phyloP scores from a whole-genome alignment of 2,797 vertebrate genomes.

The Lindbergichthys nudifrons region DNA sequence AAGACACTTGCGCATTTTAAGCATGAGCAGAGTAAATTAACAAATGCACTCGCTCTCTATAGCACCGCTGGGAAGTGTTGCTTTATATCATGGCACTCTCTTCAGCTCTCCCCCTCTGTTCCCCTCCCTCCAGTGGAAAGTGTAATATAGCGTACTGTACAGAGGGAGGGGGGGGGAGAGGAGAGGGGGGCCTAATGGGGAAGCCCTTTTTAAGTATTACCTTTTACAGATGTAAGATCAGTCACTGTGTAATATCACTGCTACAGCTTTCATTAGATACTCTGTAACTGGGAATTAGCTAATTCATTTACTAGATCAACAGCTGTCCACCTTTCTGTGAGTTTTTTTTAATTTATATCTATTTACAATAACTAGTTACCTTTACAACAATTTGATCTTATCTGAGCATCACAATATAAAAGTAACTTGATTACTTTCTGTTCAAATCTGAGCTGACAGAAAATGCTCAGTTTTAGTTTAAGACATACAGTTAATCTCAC shows the following conservation, averaged over 20 bases:
- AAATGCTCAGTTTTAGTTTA: too few species aligned
- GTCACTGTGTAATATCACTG: constrained; percentile 52
- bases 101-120: constrained; percentile 54
- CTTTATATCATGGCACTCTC: constrained; percentile 76
- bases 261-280: constrained; percentile 50
- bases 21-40: constrained; percentile 87
- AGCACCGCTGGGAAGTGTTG: constrained; percentile 76
- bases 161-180: constrained; percentile 47
- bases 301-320: constrained; percentile 35
- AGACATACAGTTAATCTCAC: too few species aligned
- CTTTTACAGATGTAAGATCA: constrained; percentile 59
- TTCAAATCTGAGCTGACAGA: too few species aligned
- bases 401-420: too few species aligned
- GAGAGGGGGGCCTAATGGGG: constrained; percentile 67
- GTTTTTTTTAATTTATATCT: too few species aligned
- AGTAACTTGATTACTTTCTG: too few species aligned
- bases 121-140: constrained; percentile 52
- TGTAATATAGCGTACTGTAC: constrained; percentile 56
- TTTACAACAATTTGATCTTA: too few species aligned
- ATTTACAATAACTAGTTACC: too few species aligned
- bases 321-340: too few species aligned
- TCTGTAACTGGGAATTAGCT: constrained; percentile 44
- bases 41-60: constrained; percentile 79
- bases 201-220: constrained; percentile 60
- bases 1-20: constrained; percentile 83